Evolutionary conservation across 2,113 vertebrate genomes (phyloP).

Genomic region (Gila orcuttii): DNA sequence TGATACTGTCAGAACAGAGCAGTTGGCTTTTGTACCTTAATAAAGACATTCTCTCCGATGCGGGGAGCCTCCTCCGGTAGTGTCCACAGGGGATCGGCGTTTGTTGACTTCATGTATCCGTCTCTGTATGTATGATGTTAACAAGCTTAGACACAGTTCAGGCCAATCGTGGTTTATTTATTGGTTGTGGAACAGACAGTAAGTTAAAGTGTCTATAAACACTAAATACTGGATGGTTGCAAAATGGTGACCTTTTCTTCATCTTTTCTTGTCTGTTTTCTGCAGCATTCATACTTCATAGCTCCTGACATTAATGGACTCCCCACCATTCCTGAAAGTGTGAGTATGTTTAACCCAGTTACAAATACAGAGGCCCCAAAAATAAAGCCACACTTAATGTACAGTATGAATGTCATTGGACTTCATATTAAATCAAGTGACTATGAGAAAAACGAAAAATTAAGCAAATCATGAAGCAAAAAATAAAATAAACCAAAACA

Average conservation of each 20-base stretch:
- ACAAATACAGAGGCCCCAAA: neutral
- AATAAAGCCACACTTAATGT: neutral
- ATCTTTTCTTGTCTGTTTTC: constrained; percentile 53
- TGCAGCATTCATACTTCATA: constrained; percentile 95
- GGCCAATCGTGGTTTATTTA: constrained; percentile 68
- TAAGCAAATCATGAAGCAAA: neutral
- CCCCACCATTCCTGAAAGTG: constrained; percentile 97
- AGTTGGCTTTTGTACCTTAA: constrained; percentile 75
- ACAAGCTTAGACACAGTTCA: constrained; percentile 67
- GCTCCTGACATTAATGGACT: constrained; percentile 94
- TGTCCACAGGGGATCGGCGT: constrained; percentile 67
- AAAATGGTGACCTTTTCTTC: constrained; percentile 54
- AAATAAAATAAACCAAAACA: neutral
- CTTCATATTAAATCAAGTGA: neutral
- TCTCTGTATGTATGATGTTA: constrained; percentile 45
- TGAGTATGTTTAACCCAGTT: constrained; percentile 78
- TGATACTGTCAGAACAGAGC: constrained; percentile 69
- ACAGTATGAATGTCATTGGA: neutral
- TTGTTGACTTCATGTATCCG: constrained; percentile 58
- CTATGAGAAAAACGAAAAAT: neutral
- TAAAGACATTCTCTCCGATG: constrained; percentile 73
- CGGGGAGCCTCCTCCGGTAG: constrained; percentile 65
- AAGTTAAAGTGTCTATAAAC: neutral
- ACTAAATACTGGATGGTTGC: constrained; percentile 55
- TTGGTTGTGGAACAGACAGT: constrained; percentile 70